Base-by-base conservation (phyloP, 2,888 invertebrate genomes). In the Acrocyrtus sp. region DNA sequence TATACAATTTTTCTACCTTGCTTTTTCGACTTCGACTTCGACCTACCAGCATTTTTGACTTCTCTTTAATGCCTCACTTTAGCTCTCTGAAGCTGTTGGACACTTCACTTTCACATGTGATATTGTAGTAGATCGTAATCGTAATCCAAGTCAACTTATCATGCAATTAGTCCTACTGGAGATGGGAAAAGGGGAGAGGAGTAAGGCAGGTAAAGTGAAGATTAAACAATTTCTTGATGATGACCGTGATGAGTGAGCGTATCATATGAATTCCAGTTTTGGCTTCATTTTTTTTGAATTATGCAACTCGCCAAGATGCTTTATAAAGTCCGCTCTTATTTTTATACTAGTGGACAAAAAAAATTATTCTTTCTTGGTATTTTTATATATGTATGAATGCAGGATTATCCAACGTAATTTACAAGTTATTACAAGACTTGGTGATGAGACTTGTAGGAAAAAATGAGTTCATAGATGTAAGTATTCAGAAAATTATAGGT, bases 371-470 rank as follows among this genome's bases (percentile, higher is more conserved):
- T 34, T 34, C 34, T 34, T 34, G 34, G 12, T 34, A 8, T 34
- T n/a, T n/a, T n/a, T n/a, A n/a, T n/a, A n/a, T n/a, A n/a, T n/a
- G n/a, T n/a, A n/a, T n/a, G n/a, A n/a, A n/a, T n/a, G n/a, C n/a
- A n/a, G n/a, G n/a, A n/a, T 69, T 69, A 50, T 69, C 39, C 56
- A 48, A 62, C 43, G 63, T 63, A 63, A 70, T 70, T 70, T 70
- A 70, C 70, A 57, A 70, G 70, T 34, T 57, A 70, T 62, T 69
- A 69, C 69, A 56, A 43, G 56, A 62, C 62, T 56, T 69, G n/a
- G n/a, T n/a, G n/a, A n/a, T n/a, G n/a, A n/a, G n/a, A n/a, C n/a
- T n/a, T n/a, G n/a, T n/a, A n/a, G n/a, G n/a, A n/a, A n/a, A n/a
- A n/a, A n/a, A n/a, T n/a, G n/a, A n/a, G n/a, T n/a, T n/a, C n/a